Evolutionary conservation across 2,888 invertebrate genomes (phyloP), one percentile per base, ranked within the genome.

Genomic region (Phrixothrix hirtus): DNA sequence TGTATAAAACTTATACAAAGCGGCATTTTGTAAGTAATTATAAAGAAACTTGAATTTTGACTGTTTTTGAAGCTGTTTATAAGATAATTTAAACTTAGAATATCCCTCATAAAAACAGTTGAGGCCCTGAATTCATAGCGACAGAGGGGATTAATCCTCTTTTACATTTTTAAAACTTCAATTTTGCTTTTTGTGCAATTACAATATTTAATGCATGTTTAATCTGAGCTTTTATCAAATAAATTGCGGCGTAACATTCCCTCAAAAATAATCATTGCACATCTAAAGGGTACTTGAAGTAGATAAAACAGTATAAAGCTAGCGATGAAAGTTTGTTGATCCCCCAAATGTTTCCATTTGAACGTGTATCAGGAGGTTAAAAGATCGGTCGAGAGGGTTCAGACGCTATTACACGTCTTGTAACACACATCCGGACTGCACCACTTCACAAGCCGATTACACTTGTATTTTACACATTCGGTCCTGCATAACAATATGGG

Each of bases 381-480:
- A 46, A 37, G 43, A 37, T 31, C 45, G 34, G 39, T 16, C 17
- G 38, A 37, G 41, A 46, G 45, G 35, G 34, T 38, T 51, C 35
- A 21, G 43, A 15, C 25, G 36, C 31, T 37, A 32, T 50, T 32
- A 38, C 32, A 35, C 38, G 29, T 36, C 17, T 26, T 14, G 36
- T 34, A 30, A 38, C 38, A 44, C 31, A 37, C 30, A 15, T 21
- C 34, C 29, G 44, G 41, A 37, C 36, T 37, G 32, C 17, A 46
- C 42, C 26, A 50, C 38, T 61, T 66, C 67, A 52, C 68, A 68
- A 68, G 65, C 67, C 63, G 68, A 68, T 69, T 68, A 68, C 64
- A 59, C 59, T 60, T 64, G 64, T 67, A 64, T 58, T 55, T 47
- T 12, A 43, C 52, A 50, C 49, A 56, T 56, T 47, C 30, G 47